Percentiles rank a stretch among this genome's conserved stretches.
phyloP scores from a whole-genome alignment of 2,113 vertebrate genomes.

The Egretta garzetta region DNA sequence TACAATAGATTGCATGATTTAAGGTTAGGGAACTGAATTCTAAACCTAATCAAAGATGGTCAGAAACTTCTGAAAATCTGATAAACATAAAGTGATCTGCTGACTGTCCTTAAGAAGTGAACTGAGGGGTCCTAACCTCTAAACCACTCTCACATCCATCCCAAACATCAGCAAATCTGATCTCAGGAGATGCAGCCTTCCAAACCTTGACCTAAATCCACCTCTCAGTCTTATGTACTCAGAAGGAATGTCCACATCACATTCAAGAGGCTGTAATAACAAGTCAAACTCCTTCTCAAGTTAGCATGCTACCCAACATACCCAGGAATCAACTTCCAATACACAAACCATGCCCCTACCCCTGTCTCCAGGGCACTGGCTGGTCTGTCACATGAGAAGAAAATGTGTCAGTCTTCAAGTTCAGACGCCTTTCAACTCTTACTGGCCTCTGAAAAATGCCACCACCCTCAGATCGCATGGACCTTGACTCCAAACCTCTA shows the following conservation, averaged over 20 bases:
- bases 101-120: not conserved
- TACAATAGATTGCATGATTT: not conserved
- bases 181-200: not conserved
- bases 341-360: not conserved
- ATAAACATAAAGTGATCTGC: not conserved
- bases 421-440: not conserved
- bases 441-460: not conserved
- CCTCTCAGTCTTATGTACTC: not conserved
- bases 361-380: not conserved
- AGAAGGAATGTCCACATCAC: not conserved
- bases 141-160: not conserved
- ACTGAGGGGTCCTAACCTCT: not conserved
- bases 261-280: not conserved
- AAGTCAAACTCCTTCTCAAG: not conserved
- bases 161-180: not conserved
- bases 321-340: not conserved
- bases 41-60: not conserved
- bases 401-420: not conserved
- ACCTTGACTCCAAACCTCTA: not conserved
- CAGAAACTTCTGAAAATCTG: not conserved
- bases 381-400: not conserved
- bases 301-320: not conserved
- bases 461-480: not conserved
- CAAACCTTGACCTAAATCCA: not conserved
- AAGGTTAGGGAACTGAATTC: not conserved